Evolutionary conservation across 2,888 invertebrate species (phyloP), one percentile per base, ranked within the genome.

Genomic region (Ferrisia virgata): DNA sequence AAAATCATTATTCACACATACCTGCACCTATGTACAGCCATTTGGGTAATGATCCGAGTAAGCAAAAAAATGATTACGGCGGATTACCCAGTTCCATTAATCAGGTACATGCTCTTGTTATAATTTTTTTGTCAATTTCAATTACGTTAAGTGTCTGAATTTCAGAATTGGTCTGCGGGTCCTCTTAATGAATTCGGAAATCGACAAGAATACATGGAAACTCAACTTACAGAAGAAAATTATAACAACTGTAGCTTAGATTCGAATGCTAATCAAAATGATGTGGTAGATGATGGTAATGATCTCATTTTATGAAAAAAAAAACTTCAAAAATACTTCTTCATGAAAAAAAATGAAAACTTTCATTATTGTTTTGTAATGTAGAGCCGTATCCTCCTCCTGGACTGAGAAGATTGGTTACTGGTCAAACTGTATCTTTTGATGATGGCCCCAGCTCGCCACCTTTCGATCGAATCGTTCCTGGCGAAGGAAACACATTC

Each of bases 391-490:
- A 33, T 39, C 87, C 87, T 39, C 87, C 87, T 28, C 86, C 87
- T 64, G 87, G 87, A n/a, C 84, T 87, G 58, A 86, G 86, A 82
- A 85, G 87, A 80, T 81, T 87, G 78, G 87, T 87, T 11, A 87
- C 87, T 43, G 87, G 87, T 8, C 87, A 86, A 78, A 84, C 85
- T n/a, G 84, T 85, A 79, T 85, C 85, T 15, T 90, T 90, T 85
- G 90, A 89, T 2, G 90, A 90, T 86, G 86, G 87, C 13, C 89
- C 88, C 58, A 88, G 87, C 86, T 87, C 87, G 18, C 88, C 88
- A 43, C 91, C 91, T 1, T 90, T 90, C 0, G 87, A 91, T 64
- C 88, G 91, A 72, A 91, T 91, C 90, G 90, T 91, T 36, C 91
- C 90, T 6, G 91, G 90, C 18, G 90, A 90, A 86, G 82, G 82